Percentiles rank a stretch among this genome's conserved stretches.
Evolutionary conservation across 2,113 vertebrate species (phyloP).

Genomic region (Papio anubis): DNA sequence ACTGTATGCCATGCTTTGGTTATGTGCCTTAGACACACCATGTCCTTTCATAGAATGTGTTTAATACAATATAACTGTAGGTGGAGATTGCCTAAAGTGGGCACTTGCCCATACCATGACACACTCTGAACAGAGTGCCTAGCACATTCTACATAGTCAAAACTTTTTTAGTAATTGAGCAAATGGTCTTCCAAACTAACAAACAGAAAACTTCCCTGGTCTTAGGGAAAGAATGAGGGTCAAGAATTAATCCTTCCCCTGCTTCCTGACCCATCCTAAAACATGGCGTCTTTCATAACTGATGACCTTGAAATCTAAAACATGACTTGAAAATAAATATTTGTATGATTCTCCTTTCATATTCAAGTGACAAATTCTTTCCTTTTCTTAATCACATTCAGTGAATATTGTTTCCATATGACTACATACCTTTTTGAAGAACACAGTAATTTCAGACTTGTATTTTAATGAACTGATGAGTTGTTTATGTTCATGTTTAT

Average conservation of each 20-base stretch:
- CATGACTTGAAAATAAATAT: not conserved
- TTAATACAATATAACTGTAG: not conserved
- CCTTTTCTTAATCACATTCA: not conserved
- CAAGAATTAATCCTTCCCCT: not conserved
- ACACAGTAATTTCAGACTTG: not conserved
- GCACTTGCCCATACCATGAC: not conserved
- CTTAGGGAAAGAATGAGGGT: not conserved
- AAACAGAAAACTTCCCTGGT: not conserved
- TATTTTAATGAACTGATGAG: not conserved
- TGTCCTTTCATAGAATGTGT: not conserved
- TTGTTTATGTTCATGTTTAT: not conserved
- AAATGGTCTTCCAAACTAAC: not conserved
- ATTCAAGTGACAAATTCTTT: not conserved
- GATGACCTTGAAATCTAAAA: not conserved
- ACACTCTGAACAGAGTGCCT: not conserved
- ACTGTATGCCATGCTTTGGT: not conserved
- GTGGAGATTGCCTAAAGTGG: not conserved
- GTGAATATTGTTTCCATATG: not conserved
- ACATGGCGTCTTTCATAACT: not conserved
- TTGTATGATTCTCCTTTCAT: not conserved
- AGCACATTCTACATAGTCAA: slow-evolving; percentile 16
- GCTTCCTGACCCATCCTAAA: not conserved
- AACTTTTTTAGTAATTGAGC: not conserved
- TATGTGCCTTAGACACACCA: not conserved
- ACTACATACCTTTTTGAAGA: not conserved